Evolutionary conservation across 2,797 vertebrate species (phyloP).

Genomic region (Helostoma temminkii): DNA sequence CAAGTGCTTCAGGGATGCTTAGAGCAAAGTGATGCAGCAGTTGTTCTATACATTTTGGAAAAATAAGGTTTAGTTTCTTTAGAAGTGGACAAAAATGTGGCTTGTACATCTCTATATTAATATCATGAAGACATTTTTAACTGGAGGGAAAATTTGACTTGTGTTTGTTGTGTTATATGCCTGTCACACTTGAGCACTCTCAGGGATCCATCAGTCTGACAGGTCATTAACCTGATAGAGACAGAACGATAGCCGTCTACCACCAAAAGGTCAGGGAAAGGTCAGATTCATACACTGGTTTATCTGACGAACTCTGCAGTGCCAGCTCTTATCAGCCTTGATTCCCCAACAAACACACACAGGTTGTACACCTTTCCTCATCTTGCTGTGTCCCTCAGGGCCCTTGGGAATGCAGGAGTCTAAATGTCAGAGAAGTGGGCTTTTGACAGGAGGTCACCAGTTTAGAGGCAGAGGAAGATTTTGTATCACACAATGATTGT

Average conservation of each 20-base stretch:
- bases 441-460: slow-evolving; percentile 18
- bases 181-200: slow-evolving; percentile 29
- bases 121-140: background rate
- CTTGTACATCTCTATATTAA: background rate
- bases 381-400: background rate
- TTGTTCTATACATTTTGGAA: background rate
- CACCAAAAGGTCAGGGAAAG: slow-evolving; percentile 62
- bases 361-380: background rate
- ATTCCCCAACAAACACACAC: background rate
- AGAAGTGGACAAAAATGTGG: background rate
- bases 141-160: background rate
- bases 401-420: background rate
- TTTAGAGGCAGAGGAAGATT: slow-evolving; percentile 1
- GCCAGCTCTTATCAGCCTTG: slow-evolving; percentile 3
- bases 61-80: too few species aligned
- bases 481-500: background rate
- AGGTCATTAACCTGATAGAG: slow-evolving; percentile 62
- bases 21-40: background rate
- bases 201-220: slow-evolving; percentile 62
- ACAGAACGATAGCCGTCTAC: slow-evolving; percentile 29
- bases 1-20: background rate
- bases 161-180: slow-evolving; percentile 1
- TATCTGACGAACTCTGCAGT: background rate
- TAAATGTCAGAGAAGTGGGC: slow-evolving; percentile 18
- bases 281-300: slow-evolving; percentile 39